Evolutionary conservation across 1,140 invertebrate genomes (phyloP).

Genomic region (Hylyphantes graminicola): DNA sequence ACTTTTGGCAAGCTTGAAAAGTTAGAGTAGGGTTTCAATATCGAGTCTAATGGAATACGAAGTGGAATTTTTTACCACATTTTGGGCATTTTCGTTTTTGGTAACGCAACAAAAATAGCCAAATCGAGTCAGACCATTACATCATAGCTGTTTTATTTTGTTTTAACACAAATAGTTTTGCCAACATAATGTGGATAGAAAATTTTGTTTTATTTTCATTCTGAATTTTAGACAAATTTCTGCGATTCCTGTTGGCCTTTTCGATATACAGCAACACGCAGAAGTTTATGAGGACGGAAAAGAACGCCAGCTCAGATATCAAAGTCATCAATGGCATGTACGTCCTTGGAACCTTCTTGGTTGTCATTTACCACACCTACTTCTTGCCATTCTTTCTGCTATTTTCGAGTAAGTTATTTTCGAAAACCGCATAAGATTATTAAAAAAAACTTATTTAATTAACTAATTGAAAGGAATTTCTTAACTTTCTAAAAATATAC

Average conservation of each 20-base stretch:
- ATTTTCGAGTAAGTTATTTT: constrained; percentile 42
- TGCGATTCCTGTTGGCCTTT: constrained; percentile 20
- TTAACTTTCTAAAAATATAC: neutral
- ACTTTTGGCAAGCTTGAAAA: too few species aligned
- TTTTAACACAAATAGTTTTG: too few species aligned
- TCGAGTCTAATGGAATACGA: too few species aligned
- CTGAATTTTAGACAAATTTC: constrained; percentile 10
- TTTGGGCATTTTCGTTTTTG: too few species aligned
- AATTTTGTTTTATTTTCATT: neutral
- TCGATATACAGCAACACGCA: constrained; percentile 44
- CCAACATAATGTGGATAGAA: neutral
- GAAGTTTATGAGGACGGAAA: neutral
- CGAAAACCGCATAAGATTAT: too few species aligned
- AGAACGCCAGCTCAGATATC: neutral
- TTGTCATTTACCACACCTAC: constrained; percentile 49
- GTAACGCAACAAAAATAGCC: too few species aligned
- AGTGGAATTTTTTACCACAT: too few species aligned
- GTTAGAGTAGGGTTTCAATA: too few species aligned
- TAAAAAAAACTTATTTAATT: too few species aligned
- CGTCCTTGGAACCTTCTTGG: constrained; percentile 31
- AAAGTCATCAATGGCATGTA: constrained; percentile 48
- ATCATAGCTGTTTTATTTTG: too few species aligned
- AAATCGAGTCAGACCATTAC: too few species aligned
- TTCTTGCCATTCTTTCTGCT: constrained; percentile 36
- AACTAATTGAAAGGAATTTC: neutral